These are phyloP conservation scores for Drosophila antonietae DNA, from an alignment of 2,888 invertebrate genomes.

Conservation along the genomic window DNA sequence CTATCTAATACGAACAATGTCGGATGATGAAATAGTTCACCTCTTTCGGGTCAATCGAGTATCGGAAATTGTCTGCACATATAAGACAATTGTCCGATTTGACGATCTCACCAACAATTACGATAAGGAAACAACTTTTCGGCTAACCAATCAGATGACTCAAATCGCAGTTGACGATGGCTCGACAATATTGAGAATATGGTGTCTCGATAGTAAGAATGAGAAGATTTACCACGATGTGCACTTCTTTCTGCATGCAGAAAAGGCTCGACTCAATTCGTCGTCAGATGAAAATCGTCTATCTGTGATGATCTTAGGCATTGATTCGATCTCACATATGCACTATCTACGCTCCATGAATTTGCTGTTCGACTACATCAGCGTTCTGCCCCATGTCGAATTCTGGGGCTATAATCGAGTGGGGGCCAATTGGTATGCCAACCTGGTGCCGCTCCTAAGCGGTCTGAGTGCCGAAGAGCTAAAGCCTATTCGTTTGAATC, in stretches of 20 bases:
- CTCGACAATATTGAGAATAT: not conserved
- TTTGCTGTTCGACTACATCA: slow-evolving; percentile 85
- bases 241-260: slow-evolving; percentile 25
- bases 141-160: not conserved
- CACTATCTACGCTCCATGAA: slow-evolving; percentile 93
- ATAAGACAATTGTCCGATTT: not conserved
- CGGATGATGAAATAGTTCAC: not conserved
- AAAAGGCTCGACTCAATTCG: not conserved
- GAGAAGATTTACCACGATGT: slow-evolving; percentile 26
- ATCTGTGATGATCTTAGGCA: slow-evolving; percentile 91
- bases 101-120: not conserved
- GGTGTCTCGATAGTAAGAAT: not conserved
- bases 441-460: slow-evolving; percentile 74
- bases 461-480: slow-evolving; percentile 88
- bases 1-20: not conserved
- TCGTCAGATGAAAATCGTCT: slow-evolving; percentile 59
- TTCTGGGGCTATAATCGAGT: slow-evolving; percentile 90
- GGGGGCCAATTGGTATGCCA: slow-evolving; percentile 93
- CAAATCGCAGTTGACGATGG: not conserved
- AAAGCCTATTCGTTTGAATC: slow-evolving; percentile 61
- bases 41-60: not conserved
- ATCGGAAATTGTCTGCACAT: not conserved
- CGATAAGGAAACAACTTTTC: not conserved
- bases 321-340: slow-evolving; percentile 93
- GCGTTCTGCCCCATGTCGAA: slow-evolving; percentile 84